Conservation (phyloP, 1,140 invertebrate species). For the Drosophila miranda region DNA sequence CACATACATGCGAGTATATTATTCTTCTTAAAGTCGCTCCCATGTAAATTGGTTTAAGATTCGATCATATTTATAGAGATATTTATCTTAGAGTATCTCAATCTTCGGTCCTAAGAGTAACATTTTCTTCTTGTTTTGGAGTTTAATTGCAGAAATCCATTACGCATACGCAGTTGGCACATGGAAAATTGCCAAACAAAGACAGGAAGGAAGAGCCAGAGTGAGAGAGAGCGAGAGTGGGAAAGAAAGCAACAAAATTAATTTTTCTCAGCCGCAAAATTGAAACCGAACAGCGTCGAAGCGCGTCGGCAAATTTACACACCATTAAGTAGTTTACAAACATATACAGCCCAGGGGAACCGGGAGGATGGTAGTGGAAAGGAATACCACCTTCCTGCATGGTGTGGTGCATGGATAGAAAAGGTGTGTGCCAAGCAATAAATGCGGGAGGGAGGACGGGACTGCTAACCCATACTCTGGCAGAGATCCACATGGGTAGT, state of each 20-base stretch:
- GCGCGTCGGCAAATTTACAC: slow-evolving; percentile 79
- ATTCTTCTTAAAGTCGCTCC: too few species aligned
- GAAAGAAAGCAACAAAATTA: slow-evolving; percentile 59
- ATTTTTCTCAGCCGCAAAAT: slow-evolving; percentile 78
- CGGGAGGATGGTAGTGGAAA: slow-evolving; percentile 2
- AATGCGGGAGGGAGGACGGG: slow-evolving; percentile 23
- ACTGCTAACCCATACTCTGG: slow-evolving; percentile 4
- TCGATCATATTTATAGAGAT: too few species aligned
- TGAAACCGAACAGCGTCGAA: slow-evolving; percentile 68
- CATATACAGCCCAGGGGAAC: slow-evolving; percentile 27
- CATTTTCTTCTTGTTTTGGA: slow-evolving; percentile 23
- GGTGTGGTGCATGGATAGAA: slow-evolving; percentile 16
- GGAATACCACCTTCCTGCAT: too few species aligned
- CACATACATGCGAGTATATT: too few species aligned
- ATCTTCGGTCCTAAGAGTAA: too few species aligned
- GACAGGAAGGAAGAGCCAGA: slow-evolving; percentile 7
- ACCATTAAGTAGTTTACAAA: slow-evolving; percentile 81
- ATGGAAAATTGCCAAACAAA: slow-evolving; percentile 28
- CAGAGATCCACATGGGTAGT: slow-evolving; percentile 46
- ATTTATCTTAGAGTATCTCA: too few species aligned
- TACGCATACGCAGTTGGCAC: slow-evolving; percentile 52
- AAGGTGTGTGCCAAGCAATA: slow-evolving; percentile 63
- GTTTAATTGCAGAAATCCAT: slow-evolving; percentile 59
- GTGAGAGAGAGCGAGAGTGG: slow-evolving; percentile 9
- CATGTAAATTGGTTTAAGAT: too few species aligned